Evolutionary conservation across 1,140 invertebrate species (phyloP).

Genomic region (Apocrypta bakeri): DNA sequence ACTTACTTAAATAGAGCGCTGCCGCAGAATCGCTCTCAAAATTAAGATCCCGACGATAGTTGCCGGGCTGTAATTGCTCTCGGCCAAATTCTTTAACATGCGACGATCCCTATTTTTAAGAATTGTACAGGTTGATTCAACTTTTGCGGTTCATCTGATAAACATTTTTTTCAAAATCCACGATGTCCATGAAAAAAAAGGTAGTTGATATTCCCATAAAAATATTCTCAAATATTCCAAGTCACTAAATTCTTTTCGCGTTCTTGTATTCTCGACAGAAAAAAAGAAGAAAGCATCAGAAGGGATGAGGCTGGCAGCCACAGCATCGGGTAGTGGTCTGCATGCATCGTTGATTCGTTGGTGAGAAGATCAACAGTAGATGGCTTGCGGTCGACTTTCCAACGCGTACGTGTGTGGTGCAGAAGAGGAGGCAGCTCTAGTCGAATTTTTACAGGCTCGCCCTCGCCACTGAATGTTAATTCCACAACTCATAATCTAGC

Average conservation of each 20-base stretch:
- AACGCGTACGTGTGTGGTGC: background rate
- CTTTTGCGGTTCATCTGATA: too few species aligned
- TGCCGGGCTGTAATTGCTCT: too few species aligned
- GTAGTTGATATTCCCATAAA: background rate
- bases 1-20: background rate
- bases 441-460: slow-evolving; percentile 63
- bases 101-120: background rate
- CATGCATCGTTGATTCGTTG: slow-evolving; percentile 37
- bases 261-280: background rate
- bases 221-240: slow-evolving; percentile 23
- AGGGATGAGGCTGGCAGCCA: background rate
- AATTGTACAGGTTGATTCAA: background rate
- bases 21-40: background rate
- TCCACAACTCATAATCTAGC: slow-evolving; percentile 66
- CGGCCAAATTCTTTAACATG: too few species aligned
- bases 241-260: slow-evolving; percentile 1
- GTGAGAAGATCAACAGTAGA: slow-evolving; percentile 20
- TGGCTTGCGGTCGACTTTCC: background rate
- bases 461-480: slow-evolving; percentile 63
- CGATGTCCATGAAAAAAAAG: background rate
- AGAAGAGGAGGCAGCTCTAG: slow-evolving; percentile 1
- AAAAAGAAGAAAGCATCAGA: background rate
- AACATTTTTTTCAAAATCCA: background rate
- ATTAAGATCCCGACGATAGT: too few species aligned
- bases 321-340: background rate